Percentiles rank a stretch among this genome's conserved stretches.
These are phyloP conservation scores for Pseudanteris insignis DNA, from an alignment of 2,888 invertebrate genomes.

Conservation along the genomic window DNA sequence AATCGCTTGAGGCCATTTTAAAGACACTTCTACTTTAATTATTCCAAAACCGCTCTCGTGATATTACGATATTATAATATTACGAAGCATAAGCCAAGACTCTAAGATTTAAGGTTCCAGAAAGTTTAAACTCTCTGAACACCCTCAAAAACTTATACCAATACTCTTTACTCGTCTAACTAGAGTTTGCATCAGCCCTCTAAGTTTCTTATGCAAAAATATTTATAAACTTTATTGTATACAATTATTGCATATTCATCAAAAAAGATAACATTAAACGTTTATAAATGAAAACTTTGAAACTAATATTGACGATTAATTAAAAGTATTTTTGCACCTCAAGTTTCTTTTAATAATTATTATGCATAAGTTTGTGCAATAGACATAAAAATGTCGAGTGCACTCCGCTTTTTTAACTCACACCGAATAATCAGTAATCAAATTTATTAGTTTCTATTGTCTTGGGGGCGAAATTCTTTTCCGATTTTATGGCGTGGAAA, in stretches of 20 bases:
- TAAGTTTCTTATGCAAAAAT: constrained; percentile 41
- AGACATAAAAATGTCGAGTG: constrained; percentile 42
- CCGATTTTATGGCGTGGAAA: constrained; percentile 67
- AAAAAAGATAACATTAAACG: constrained; percentile 17
- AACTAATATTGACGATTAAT: neutral
- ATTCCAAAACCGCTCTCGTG: constrained; percentile 55
- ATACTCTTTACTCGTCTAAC: constrained; percentile 39
- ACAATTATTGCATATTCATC: constrained; percentile 39
- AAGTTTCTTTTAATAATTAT: constrained; percentile 15
- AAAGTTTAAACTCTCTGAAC: constrained; percentile 54
- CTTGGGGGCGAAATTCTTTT: constrained; percentile 66
- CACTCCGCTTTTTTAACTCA: constrained; percentile 42
- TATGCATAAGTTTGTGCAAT: constrained; percentile 29
- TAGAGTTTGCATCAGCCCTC: constrained; percentile 39
- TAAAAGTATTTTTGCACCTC: constrained; percentile 1
- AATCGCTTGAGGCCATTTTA: constrained; percentile 62
- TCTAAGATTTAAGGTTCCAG: constrained; percentile 54
- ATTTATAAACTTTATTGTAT: constrained; percentile 45
- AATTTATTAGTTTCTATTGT: constrained; percentile 67
- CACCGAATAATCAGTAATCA: constrained; percentile 65
- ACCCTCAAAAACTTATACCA: constrained; percentile 48
- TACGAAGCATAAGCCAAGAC: constrained; percentile 56
- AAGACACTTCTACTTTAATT: constrained; percentile 64
- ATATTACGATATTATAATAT: constrained; percentile 61
- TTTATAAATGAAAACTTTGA: neutral